Conservation (phyloP, 2,888 invertebrate genomes). For the Aporophyla lueneburgensis region DNA sequence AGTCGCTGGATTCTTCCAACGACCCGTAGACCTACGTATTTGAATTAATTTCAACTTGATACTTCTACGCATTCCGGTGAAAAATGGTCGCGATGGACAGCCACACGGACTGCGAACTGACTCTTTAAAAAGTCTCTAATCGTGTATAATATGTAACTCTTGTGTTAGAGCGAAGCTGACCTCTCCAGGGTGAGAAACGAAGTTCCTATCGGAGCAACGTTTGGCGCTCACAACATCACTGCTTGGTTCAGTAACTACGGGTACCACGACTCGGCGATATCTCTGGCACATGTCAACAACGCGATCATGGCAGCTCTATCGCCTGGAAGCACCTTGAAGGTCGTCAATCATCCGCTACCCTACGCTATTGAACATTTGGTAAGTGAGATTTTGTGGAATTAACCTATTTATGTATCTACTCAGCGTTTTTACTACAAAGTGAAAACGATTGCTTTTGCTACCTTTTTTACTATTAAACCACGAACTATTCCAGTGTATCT, state of each 20-base stretch:
- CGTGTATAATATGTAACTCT: background rate
- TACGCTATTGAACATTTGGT: slow-evolving; percentile 92
- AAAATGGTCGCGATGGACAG: no score
- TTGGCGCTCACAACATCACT: slow-evolving; percentile 86
- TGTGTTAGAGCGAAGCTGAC: slow-evolving; percentile 77
- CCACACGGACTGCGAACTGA: no score
- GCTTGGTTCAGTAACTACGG: slow-evolving; percentile 96
- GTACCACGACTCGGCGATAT: slow-evolving; percentile 93
- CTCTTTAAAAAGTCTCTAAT: background rate
- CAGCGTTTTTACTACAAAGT: background rate
- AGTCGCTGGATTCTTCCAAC: no score
- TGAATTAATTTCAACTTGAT: no score
- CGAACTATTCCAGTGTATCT: background rate
- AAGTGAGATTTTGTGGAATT: slow-evolving; percentile 65
- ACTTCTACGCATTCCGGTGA: no score
- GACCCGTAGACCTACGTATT: no score
- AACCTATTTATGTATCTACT: background rate
- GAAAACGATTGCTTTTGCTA: background rate
- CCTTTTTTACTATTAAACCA: background rate
- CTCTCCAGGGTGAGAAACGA: slow-evolving; percentile 86
- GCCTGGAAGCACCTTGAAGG: slow-evolving; percentile 83
- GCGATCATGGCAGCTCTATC: slow-evolving; percentile 90
- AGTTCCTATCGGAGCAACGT: slow-evolving; percentile 91
- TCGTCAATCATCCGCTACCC: slow-evolving; percentile 94
- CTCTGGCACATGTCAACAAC: slow-evolving; percentile 92